Conservation (phyloP, 35 echinoderm and acorn worm species). For the Apostichopus japonicus region DNA sequence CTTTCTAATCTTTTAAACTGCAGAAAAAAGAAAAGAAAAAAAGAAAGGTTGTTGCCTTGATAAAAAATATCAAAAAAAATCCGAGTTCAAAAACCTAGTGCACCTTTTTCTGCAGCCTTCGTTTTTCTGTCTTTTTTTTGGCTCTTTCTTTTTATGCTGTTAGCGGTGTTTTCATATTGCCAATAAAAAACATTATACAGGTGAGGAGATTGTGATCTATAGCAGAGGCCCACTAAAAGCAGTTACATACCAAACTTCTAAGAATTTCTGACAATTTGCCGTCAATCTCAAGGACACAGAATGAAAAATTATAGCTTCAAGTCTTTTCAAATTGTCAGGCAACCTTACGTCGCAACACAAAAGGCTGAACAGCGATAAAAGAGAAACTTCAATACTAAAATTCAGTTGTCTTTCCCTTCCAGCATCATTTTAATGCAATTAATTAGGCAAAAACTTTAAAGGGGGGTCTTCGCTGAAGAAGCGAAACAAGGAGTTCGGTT, state of each 20-base stretch:
- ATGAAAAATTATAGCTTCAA: neutral
- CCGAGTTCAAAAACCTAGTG: neutral
- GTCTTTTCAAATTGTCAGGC: neutral
- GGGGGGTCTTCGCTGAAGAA: neutral
- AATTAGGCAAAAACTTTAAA: neutral
- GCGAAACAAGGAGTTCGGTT: too few relatives aligned
- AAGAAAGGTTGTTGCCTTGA: neutral
- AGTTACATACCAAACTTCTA: neutral
- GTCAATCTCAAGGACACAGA: constrained; percentile 8
- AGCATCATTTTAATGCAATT: neutral
- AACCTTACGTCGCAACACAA: neutral
- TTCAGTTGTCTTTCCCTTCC: neutral
- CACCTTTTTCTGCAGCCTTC: neutral
- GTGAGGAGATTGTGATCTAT: neutral
- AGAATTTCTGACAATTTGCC: neutral
- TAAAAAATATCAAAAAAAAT: neutral
- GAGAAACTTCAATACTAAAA: neutral
- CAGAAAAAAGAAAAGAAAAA: neutral
- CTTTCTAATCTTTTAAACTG: neutral
- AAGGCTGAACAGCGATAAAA: neutral
- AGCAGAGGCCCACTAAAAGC: neutral
- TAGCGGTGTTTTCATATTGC: neutral
- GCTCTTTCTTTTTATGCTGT: neutral
- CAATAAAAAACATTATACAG: neutral
- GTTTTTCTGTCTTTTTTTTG: neutral